Evolutionary conservation across 2,113 vertebrate species (phyloP).

Genomic region (Lucifuga dentata): DNA sequence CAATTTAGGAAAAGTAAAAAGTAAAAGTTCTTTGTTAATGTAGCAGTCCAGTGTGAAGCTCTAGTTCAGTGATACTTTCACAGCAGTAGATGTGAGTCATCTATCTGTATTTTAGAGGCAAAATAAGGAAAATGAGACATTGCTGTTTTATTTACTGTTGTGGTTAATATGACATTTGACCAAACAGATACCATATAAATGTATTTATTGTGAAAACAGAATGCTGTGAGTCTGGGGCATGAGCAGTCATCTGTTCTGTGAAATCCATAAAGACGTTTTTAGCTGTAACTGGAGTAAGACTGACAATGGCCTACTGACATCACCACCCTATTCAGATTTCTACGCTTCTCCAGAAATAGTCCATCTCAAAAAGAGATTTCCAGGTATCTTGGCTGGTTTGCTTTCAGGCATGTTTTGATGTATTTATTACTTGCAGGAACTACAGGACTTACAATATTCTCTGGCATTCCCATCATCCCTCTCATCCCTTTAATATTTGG

Average conservation of each 20-base stretch:
- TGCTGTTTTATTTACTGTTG: constrained; percentile 39
- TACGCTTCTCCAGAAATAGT: not conserved
- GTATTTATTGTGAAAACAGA: constrained; percentile 54
- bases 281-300: constrained; percentile 44
- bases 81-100: constrained; percentile 14
- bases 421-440: no score
- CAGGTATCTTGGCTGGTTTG: not conserved
- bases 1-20: constrained; percentile 18
- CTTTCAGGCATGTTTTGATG: no score
- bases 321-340: not conserved
- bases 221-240: constrained; percentile 17
- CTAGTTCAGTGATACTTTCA: constrained; percentile 1
- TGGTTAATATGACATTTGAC: constrained; percentile 24
- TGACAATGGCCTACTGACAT: constrained; percentile 18
- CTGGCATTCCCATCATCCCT: no score
- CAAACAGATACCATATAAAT: constrained; percentile 51
- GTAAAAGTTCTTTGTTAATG: constrained; percentile 27
- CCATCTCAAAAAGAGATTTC: not conserved
- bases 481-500: no score
- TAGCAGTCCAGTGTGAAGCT: constrained; percentile 9
- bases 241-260: constrained; percentile 41
- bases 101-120: constrained; percentile 9
- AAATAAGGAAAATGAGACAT: constrained; percentile 38
- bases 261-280: constrained; percentile 59
- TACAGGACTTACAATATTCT: no score